A percentile compares a stretch with the other conserved stretches of the same genome.
These are phyloP conservation scores for Dicyrtoma fusca DNA, from an alignment of 2,888 invertebrate genomes.

Conservation along the genomic window DNA sequence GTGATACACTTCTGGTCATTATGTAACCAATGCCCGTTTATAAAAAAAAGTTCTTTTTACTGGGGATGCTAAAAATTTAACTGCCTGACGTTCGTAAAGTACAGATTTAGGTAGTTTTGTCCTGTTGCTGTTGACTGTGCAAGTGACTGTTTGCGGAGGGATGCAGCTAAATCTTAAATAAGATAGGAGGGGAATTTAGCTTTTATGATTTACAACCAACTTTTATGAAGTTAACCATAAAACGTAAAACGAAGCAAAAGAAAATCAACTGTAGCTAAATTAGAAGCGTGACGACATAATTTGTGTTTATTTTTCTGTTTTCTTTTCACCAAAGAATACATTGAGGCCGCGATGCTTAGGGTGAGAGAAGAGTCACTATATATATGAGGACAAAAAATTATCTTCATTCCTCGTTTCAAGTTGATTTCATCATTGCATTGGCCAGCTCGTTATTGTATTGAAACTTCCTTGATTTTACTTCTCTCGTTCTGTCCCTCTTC, in stretches of 20 bases:
- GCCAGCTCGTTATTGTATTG: neutral
- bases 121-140: too few relatives aligned
- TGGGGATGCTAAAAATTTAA: too few relatives aligned
- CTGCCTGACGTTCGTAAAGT: too few relatives aligned
- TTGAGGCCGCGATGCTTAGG: neutral
- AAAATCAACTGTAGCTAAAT: conserved; percentile 19
- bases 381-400: conserved; percentile 13
- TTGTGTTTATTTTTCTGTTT: neutral
- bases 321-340: neutral
- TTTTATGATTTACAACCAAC: neutral
- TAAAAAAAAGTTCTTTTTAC: too few relatives aligned
- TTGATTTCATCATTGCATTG: conserved; percentile 12
- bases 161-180: neutral
- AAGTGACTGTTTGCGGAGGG: neutral
- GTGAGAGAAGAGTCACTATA: too few relatives aligned
- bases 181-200: neutral
- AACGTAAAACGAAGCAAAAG: neutral
- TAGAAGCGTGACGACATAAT: conserved; percentile 31
- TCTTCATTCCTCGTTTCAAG: conserved; percentile 4
- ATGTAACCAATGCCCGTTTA: too few relatives aligned
- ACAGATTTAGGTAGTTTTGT: too few relatives aligned
- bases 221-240: too few relatives aligned
- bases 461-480: neutral
- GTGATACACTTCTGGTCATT: too few relatives aligned
- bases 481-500: too few relatives aligned